Evolutionary conservation across 37 sponge, comb jelly and placozoan species (phyloP).

Genomic region (Amphimedon queenslandica): DNA sequence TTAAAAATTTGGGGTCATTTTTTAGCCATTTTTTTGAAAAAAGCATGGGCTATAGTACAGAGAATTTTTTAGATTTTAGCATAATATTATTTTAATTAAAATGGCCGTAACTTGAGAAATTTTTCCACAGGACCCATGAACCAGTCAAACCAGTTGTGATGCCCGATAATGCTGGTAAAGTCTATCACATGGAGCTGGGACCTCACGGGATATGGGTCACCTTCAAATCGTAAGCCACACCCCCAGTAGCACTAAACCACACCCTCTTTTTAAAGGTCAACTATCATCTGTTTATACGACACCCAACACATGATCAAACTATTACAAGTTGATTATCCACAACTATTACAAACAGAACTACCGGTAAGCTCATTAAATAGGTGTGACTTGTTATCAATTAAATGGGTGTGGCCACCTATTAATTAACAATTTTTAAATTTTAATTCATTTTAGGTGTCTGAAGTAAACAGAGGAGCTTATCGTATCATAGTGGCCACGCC

Average conservation of each 20-base stretch:
- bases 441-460: too few relatives aligned
- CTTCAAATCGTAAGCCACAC: constrained; percentile 19
- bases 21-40: too few relatives aligned
- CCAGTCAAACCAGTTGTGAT: constrained; percentile 41
- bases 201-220: constrained; percentile 46
- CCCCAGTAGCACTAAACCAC: not conserved
- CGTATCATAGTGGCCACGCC: too few relatives aligned
- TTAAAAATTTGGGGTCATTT: too few relatives aligned
- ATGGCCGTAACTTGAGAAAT: too few relatives aligned
- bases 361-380: not conserved
- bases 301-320: constrained; percentile 19
- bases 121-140: constrained; percentile 25
- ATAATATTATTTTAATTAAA: too few relatives aligned
- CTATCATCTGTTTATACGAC: constrained; percentile 33
- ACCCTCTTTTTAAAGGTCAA: constrained; percentile 9
- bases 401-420: too few relatives aligned
- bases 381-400: too few relatives aligned
- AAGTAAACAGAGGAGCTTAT: too few relatives aligned
- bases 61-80: too few relatives aligned
- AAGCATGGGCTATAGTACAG: too few relatives aligned
- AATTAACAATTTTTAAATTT: too few relatives aligned
- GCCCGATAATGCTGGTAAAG: constrained; percentile 14
- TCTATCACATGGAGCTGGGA: constrained; percentile 30
- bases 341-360: constrained; percentile 6
- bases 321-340: constrained; percentile 34